Base-by-base conservation (phyloP, 1,140 invertebrate genomes). In the Drosophila baimaii region DNA sequence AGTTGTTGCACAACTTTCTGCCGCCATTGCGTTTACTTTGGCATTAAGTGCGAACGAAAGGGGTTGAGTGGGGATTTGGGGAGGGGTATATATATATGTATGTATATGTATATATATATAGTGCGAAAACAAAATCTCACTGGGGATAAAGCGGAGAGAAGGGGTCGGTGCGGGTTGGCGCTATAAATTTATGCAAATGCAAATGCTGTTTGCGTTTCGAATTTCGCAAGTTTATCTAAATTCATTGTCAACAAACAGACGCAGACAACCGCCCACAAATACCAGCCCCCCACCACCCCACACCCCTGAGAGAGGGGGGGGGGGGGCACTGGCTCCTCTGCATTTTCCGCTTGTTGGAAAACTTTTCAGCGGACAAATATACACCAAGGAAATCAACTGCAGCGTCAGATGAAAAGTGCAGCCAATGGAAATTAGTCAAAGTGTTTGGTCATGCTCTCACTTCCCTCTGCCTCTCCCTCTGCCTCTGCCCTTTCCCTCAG, bases 221-320 rank as follows among this genome's bases (percentile, higher is more conserved):
- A 86, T 88, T 86, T 86, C 72, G 52, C 76, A 86, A 86, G 83
- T 86, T 86, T 86, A 86, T 86, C 83, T 86, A 86, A 86, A 86
- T 88, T 88, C 83, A 86, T 88, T 86, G 83, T 86, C 83, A 88
- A 88, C 83, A 86, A 86, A 86, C 81, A 85, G 77, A 74, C 74
- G 43, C 41, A 44, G 58, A 44, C 55, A 59, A 31, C 33, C 35
- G 29, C 31, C n/a, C 64, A 29, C 52, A 33, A 39, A n/a, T 35
- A 33, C 56, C 35, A 6, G 19, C 19, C 17, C 9, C n/a, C 10
- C 12, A 10, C 56, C 9, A 10, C n/a, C 13, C 15, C 17, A 7
- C 13, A 15, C 15, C 29, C 49, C 41, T 21, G 25, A 1, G 6
- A 25, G 33, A 12, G 10, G 25, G 29, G 35, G 47, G 25, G 7